phyloP scores from a whole-genome alignment of 2,113 vertebrate species.

The Phycodurus eques region DNA sequence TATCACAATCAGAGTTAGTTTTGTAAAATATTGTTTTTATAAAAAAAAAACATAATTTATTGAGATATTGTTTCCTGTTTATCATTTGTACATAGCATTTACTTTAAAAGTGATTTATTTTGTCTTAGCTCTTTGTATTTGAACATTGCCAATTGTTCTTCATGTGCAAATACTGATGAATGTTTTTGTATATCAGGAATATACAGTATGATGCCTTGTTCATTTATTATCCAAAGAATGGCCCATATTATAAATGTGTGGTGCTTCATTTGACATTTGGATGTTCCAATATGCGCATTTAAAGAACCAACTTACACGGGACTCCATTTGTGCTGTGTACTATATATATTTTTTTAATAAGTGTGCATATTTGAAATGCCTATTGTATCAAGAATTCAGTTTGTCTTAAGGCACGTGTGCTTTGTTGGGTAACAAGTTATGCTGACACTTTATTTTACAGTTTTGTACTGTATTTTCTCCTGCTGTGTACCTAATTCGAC shows the following conservation, averaged over 20 bases:
- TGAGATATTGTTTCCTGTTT: constrained; percentile 60
- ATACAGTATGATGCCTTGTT: constrained; percentile 55
- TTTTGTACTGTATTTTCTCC: constrained; percentile 22
- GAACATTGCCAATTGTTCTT: constrained; percentile 63
- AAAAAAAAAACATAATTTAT: constrained; percentile 72
- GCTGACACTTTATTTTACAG: constrained; percentile 65
- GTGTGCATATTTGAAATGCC: constrained; percentile 54
- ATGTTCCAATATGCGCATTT: constrained; percentile 34
- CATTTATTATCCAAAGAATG: constrained; percentile 60
- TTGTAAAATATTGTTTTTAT: constrained; percentile 70
- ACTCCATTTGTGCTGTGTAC: constrained; percentile 46
- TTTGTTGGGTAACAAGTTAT: constrained; percentile 57
- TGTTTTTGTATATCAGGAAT: constrained; percentile 74
- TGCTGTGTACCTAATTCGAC: constrained; percentile 13
- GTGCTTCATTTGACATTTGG: constrained; percentile 37
- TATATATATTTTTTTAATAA: constrained; percentile 45
- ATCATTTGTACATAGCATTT: constrained; percentile 69
- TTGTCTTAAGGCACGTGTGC: constrained; percentile 61
- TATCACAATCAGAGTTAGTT: constrained; percentile 63
- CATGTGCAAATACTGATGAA: constrained; percentile 68
- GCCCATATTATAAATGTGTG: constrained; percentile 37
- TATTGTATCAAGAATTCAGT: constrained; percentile 56
- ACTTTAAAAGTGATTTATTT: constrained; percentile 60
- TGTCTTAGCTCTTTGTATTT: constrained; percentile 64
- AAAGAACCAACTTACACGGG: constrained; percentile 34